Evolutionary conservation across 2,113 vertebrate species (phyloP).

Genomic region (Geothlypis trichas): DNA sequence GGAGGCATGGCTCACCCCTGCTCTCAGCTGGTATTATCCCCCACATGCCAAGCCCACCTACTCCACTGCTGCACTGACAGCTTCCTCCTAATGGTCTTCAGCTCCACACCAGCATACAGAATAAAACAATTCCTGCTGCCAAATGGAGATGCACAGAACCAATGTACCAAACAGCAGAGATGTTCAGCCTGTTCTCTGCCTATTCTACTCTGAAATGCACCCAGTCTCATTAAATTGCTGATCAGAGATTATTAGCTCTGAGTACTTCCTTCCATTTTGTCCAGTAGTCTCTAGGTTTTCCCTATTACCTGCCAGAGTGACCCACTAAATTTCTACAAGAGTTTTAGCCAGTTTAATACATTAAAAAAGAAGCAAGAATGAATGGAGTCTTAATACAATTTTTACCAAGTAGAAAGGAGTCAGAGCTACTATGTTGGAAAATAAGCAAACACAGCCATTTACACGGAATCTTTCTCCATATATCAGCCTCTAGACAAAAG

Average conservation of each 20-base stretch:
- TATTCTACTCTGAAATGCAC: background rate
- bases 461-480: background rate
- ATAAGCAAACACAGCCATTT: background rate
- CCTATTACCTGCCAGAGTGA: background rate
- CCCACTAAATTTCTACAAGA: background rate
- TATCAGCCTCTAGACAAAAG: background rate
- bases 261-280: background rate
- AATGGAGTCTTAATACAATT: background rate
- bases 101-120: background rate
- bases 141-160: background rate
- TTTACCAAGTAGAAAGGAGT: background rate
- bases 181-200: background rate
- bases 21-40: background rate
- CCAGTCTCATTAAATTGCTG: background rate
- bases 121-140: fast-evolving
- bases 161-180: background rate
- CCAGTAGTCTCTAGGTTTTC: background rate
- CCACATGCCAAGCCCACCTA: background rate
- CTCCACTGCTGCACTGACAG: background rate
- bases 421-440: background rate
- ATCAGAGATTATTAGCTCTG: background rate
- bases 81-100: background rate
- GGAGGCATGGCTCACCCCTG: background rate
- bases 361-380: background rate
- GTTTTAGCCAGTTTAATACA: background rate